Conservation (phyloP, 2,888 invertebrate species). For the Drepanosiphum platanoidis region DNA sequence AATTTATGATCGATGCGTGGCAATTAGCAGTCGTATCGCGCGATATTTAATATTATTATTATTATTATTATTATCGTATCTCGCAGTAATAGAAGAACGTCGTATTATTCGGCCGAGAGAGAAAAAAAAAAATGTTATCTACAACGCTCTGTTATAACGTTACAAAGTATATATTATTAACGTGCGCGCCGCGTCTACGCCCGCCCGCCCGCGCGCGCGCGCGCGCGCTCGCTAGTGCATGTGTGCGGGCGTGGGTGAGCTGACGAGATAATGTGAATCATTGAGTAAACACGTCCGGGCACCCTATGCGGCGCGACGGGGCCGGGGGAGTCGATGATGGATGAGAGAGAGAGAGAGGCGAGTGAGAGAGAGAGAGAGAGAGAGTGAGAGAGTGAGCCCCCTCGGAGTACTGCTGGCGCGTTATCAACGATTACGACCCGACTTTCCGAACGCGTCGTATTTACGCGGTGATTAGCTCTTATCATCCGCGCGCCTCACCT, state of each 20-base stretch:
- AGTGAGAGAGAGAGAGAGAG: slow-evolving; percentile 9
- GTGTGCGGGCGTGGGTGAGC: not conserved
- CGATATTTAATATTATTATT: no score
- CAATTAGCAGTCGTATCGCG: not conserved
- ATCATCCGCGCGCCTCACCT: slow-evolving; percentile 55
- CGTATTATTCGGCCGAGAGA: not conserved
- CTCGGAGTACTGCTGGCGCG: not conserved
- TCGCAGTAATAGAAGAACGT: not conserved
- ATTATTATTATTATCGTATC: no score
- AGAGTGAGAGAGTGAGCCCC: no score
- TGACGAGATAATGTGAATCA: slow-evolving; percentile 61
- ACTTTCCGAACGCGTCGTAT: slow-evolving; percentile 58
- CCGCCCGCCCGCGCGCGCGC: slow-evolving; percentile 1
- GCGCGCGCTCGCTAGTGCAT: not conserved
- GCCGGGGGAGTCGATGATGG: slow-evolving; percentile 27
- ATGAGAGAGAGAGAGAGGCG: slow-evolving; percentile 17
- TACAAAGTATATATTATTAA: not conserved
- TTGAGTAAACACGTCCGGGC: slow-evolving; percentile 56
- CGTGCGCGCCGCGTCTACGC: not conserved
- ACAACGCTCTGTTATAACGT: not conserved
- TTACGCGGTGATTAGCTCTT: slow-evolving; percentile 61
- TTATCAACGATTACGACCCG: slow-evolving; percentile 56
- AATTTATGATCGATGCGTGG: not conserved
- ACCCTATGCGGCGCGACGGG: slow-evolving; percentile 28
- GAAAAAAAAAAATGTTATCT: not conserved